These are phyloP conservation scores for Stegophylla sp. DNA, from an alignment of 2,888 invertebrate genomes.

Conservation along the genomic window DNA sequence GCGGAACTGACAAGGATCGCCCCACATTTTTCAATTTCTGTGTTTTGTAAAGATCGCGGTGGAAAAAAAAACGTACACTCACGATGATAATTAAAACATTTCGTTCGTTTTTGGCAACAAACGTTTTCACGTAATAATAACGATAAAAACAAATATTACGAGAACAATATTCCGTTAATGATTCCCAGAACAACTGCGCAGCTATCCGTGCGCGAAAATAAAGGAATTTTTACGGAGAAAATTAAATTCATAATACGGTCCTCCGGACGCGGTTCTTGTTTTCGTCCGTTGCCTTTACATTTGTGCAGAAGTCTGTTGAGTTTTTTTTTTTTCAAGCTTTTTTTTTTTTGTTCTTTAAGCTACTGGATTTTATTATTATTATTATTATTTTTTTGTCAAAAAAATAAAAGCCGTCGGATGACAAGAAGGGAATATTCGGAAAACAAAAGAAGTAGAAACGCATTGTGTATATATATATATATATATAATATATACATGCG, in stretches of 20 bases:
- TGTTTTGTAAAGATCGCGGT: background rate
- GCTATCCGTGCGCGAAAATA: background rate
- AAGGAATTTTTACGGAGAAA: background rate
- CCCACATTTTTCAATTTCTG: too few species aligned
- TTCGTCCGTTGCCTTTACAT: background rate
- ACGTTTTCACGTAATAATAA: background rate
- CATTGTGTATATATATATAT: too few species aligned
- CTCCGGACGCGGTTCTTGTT: background rate
- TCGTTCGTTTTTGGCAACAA: background rate
- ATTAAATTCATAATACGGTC: background rate
- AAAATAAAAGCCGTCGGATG: conserved; percentile 4
- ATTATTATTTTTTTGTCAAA: background rate
- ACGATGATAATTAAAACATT: background rate
- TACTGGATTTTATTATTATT: background rate
- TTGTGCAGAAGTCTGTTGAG: background rate
- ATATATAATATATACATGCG: too few species aligned
- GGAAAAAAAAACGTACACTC: background rate
- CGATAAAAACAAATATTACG: background rate
- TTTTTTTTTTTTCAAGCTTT: background rate
- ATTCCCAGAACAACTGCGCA: background rate
- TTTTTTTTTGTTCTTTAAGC: too few species aligned
- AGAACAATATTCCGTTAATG: too few species aligned
- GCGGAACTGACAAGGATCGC: too few species aligned
- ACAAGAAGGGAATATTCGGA: conserved; percentile 7
- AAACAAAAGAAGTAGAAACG: background rate